Percentiles rank a stretch among this genome's conserved stretches.
phyloP scores from a whole-genome alignment of 2,113 vertebrate species.

The Nothocercus julius region DNA sequence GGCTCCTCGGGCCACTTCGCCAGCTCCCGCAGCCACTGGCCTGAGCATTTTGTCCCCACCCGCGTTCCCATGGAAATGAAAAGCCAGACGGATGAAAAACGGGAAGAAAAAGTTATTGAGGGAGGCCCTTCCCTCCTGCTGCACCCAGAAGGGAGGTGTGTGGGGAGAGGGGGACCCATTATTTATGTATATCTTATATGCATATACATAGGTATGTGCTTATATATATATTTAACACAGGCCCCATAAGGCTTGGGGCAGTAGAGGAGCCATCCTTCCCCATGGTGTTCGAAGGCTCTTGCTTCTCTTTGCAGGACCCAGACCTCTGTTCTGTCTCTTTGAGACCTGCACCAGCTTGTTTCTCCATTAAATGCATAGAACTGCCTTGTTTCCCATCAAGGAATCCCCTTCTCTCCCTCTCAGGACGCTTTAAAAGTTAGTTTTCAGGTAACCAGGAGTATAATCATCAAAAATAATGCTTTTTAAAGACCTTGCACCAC shows the following conservation, averaged over 20 bases:
- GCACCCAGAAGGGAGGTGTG: neutral
- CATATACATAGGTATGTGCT: neutral
- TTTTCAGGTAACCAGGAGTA: neutral
- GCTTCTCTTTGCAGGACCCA: neutral
- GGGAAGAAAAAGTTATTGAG: neutral
- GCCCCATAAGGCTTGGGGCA: no score
- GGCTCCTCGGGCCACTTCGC: neutral
- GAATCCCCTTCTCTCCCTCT: neutral
- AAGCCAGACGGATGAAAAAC: conserved; percentile 16
- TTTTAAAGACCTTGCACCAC: neutral
- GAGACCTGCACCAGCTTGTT: neutral
- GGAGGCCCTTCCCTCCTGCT: neutral
- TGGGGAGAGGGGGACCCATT: no score
- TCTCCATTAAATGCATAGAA: neutral
- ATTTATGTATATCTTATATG: no score
- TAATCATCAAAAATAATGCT: neutral
- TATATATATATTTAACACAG: neutral
- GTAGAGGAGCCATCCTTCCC: no score
- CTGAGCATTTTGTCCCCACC: neutral
- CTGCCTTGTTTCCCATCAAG: neutral
- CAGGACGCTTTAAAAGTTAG: neutral
- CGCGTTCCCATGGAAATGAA: conserved; percentile 32
- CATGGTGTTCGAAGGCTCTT: neutral
- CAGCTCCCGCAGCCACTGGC: neutral
- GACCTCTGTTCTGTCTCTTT: neutral